A percentile compares a stretch with the other conserved stretches of the same genome.
phyloP scores from a whole-genome alignment of 2,797 vertebrate species.

The Pelodytes ibericus region DNA sequence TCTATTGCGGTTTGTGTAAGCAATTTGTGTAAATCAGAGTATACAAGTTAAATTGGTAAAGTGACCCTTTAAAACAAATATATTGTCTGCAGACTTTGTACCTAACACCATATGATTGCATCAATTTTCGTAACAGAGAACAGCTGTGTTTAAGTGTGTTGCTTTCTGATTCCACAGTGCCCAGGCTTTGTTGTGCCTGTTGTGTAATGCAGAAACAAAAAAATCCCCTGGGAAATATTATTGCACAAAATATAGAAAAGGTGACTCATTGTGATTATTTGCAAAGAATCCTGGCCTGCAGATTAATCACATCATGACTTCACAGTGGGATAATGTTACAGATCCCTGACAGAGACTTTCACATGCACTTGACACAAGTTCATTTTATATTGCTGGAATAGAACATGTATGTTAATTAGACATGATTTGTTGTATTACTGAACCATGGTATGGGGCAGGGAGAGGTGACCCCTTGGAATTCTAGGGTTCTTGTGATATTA shows the following conservation, averaged over 20 bases:
- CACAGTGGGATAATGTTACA: neutral
- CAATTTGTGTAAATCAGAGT: constrained; percentile 51
- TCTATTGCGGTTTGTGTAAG: constrained; percentile 42
- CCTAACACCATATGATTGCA: constrained; percentile 50
- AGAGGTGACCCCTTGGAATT: too few species aligned
- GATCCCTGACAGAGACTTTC: neutral
- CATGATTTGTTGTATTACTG: neutral
- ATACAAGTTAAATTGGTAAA: constrained; percentile 50
- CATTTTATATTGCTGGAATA: neutral
- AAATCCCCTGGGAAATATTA: constrained; percentile 25
- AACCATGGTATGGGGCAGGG: neutral
- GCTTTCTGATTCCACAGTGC: constrained; percentile 7
- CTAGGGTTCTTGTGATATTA: too few species aligned
- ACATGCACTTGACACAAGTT: constrained; percentile 4
- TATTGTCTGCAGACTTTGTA: constrained; percentile 52
- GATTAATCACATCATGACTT: constrained; percentile 25
- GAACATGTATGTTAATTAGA: neutral
- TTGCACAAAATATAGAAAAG: constrained; percentile 28
- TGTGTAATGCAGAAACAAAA: constrained; percentile 34
- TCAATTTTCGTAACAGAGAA: constrained; percentile 47
- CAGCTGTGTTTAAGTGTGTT: constrained; percentile 40
- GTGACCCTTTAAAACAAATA: constrained; percentile 45
- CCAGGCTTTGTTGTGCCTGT: constrained; percentile 25
- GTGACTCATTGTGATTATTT: constrained; percentile 30
- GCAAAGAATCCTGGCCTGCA: constrained; percentile 9